Percentiles rank a stretch among this genome's conserved stretches.
These are phyloP conservation scores for Anoura caudifer DNA, from an alignment of 2,113 vertebrate genomes.

Conservation along the genomic window DNA sequence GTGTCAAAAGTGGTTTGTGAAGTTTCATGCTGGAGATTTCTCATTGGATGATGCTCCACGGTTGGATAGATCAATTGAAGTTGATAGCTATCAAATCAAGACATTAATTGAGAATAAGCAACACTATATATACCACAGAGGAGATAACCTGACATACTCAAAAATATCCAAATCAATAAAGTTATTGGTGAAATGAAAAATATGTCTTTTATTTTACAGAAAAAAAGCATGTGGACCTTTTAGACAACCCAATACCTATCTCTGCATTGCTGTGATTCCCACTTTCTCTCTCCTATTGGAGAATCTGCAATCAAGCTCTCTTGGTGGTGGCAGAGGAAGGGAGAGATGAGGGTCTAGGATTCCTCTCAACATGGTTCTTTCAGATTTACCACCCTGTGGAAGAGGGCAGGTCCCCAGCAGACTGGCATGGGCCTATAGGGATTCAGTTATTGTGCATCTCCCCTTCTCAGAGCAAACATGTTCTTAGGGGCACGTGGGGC, in stretches of 20 bases:
- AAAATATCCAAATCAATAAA: too few species aligned
- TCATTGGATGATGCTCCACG: too few species aligned
- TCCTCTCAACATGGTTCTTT: background rate
- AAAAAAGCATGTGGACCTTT: too few species aligned
- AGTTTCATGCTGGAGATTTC: too few species aligned
- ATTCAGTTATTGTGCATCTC: background rate
- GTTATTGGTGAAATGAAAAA: too few species aligned
- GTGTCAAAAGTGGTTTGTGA: too few species aligned
- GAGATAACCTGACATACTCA: too few species aligned
- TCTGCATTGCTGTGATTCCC: background rate
- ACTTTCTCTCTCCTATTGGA: background rate
- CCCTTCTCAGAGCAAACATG: background rate
- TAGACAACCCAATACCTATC: background rate
- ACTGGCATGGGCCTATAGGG: background rate
- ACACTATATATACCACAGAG: too few species aligned
- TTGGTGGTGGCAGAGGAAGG: background rate
- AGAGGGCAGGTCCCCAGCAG: background rate
- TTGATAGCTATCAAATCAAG: too few species aligned
- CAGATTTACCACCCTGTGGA: background rate
- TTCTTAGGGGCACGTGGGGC: background rate
- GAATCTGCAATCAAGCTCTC: background rate
- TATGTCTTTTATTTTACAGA: too few species aligned
- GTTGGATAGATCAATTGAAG: too few species aligned
- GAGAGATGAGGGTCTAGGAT: background rate
- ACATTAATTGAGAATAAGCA: too few species aligned